A percentile compares a stretch with the other conserved stretches of the same genome.
Evolutionary conservation across 2,797 vertebrate genomes (phyloP).

Genomic region (Aratinga solstitialis): DNA sequence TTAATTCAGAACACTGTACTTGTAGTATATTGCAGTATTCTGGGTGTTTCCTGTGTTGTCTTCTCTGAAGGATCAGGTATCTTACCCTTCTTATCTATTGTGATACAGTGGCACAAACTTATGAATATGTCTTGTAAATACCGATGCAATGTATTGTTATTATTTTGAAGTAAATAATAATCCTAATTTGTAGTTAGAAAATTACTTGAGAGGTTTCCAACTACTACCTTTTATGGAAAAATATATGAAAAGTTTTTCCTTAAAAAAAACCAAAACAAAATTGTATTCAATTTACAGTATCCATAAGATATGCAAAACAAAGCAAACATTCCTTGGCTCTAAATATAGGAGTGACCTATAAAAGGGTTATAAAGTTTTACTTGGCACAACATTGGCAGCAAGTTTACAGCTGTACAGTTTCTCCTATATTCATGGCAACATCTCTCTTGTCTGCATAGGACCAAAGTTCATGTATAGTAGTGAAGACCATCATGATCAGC

Average conservation of each 20-base stretch:
- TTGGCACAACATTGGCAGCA: neutral
- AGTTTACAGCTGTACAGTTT: neutral
- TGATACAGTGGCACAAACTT: neutral
- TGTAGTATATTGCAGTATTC: neutral
- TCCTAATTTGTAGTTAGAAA: neutral
- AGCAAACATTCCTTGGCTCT: neutral
- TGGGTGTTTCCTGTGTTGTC: neutral
- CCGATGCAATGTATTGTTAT: neutral
- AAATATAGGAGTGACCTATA: neutral
- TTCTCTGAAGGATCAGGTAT: neutral
- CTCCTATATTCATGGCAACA: neutral
- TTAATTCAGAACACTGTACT: neutral
- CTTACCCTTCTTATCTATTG: neutral
- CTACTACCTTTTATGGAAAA: neutral
- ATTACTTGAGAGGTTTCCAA: neutral
- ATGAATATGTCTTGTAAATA: neutral
- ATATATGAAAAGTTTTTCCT: neutral
- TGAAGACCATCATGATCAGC: neutral
- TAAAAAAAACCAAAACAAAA: neutral
- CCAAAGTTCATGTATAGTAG: neutral
- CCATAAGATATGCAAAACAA: neutral
- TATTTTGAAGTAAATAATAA: neutral
- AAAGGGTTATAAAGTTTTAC: neutral
- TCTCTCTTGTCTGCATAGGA: neutral
- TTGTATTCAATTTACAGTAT: neutral